These are phyloP conservation scores for Adineta ricciae DNA, from an alignment of 2,888 invertebrate genomes.

Conservation along the genomic window DNA sequence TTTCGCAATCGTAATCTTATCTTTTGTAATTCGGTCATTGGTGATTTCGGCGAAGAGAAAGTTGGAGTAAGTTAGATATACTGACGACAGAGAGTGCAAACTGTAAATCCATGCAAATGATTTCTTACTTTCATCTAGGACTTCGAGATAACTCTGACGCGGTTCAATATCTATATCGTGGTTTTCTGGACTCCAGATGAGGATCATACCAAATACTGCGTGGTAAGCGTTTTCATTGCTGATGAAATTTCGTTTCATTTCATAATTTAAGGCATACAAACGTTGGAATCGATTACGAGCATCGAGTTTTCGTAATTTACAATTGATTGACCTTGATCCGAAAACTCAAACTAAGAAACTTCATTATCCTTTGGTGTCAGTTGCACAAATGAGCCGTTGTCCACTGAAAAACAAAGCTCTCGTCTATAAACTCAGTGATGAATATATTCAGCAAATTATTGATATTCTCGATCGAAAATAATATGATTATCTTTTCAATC, in stretches of 20 bases:
- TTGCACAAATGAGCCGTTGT: background rate
- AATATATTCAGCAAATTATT: background rate
- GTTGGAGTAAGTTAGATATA: background rate
- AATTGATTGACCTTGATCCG: background rate
- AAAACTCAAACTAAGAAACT: background rate
- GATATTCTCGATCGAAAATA: background rate
- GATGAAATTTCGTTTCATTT: background rate
- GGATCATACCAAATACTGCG: background rate
- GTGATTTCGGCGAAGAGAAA: constrained; percentile 7
- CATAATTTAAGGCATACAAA: background rate
- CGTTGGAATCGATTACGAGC: background rate
- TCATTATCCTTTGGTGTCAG: background rate
- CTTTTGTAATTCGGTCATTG: background rate
- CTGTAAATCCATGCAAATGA: background rate
- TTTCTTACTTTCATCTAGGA: background rate
- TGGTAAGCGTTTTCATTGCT: background rate
- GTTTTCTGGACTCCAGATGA: background rate
- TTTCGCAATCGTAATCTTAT: background rate
- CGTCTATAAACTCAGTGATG: background rate
- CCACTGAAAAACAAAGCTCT: background rate
- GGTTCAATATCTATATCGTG: background rate
- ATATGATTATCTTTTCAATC: background rate
- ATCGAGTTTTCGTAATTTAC: background rate
- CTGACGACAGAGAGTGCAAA: too few relatives aligned
- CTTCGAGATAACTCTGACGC: background rate